Evolutionary conservation across 37 sponge, comb jelly and placozoan genomes (phyloP).

Genomic region (Cladorhizidae sp.): DNA sequence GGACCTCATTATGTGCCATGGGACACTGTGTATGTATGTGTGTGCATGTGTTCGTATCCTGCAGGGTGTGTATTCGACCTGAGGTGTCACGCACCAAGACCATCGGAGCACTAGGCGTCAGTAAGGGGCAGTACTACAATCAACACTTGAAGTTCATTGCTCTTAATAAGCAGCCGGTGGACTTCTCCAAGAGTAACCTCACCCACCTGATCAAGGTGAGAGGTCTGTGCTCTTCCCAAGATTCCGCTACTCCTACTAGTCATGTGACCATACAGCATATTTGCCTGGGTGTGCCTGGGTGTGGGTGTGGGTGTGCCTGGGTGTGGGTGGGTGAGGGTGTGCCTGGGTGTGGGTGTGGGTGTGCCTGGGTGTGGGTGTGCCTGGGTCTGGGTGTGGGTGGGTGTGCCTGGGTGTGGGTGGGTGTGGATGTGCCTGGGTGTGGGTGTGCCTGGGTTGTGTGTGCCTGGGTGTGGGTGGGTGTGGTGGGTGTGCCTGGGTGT

Average conservation of each 20-base stretch:
- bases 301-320: neutral
- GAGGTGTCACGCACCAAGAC: constrained; percentile 88
- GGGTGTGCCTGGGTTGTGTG: too few relatives aligned
- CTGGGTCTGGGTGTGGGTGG: too few relatives aligned
- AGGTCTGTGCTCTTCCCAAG: neutral
- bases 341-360: too few relatives aligned
- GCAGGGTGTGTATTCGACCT: constrained; percentile 86
- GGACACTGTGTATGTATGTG: too few relatives aligned
- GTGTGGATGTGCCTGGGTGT: too few relatives aligned
- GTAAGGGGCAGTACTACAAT: constrained; percentile 67
- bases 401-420: too few relatives aligned
- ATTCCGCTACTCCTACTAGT: neutral
- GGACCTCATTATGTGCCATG: too few relatives aligned
- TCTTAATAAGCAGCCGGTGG: constrained; percentile 61
- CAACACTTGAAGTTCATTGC: constrained; percentile 63
- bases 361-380: too few relatives aligned
- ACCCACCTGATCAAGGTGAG: constrained; percentile 63
- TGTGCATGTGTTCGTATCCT: neutral
- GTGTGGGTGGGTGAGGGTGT: neutral
- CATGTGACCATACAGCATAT: neutral
- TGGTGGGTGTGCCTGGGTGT: too few relatives aligned
- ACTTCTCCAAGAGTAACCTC: constrained; percentile 66
- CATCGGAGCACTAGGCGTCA: constrained; percentile 81
- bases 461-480: too few relatives aligned
- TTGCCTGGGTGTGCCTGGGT: neutral